phyloP scores from a whole-genome alignment of 2,888 invertebrate species.

The Calameuta idolon region DNA sequence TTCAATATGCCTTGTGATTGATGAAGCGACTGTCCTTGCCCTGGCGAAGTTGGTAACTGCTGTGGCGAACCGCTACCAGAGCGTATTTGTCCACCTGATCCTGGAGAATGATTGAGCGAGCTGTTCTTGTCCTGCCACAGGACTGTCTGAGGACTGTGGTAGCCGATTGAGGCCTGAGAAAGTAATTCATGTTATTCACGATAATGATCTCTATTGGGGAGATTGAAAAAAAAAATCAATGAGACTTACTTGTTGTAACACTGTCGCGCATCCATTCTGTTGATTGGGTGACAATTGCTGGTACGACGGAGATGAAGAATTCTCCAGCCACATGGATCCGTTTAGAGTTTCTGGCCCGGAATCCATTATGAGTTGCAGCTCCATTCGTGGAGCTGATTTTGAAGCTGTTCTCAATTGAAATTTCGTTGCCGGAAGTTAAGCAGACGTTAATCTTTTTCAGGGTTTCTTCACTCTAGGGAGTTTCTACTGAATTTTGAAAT shows the following conservation, averaged over 20 bases:
- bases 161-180: slow-evolving; percentile 52
- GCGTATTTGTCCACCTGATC: slow-evolving; percentile 36
- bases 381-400: slow-evolving; percentile 43
- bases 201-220: background rate
- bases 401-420: background rate
- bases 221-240: background rate
- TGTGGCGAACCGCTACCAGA: slow-evolving; percentile 45
- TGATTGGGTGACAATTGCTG: slow-evolving; percentile 58
- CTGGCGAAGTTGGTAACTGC: slow-evolving; percentile 34
- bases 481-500: background rate
- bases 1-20: slow-evolving; percentile 43
- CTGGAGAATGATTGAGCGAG: slow-evolving; percentile 46
- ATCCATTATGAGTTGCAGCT: slow-evolving; percentile 61
- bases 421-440: background rate
- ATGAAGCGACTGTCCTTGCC: slow-evolving; percentile 30
- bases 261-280: slow-evolving; percentile 51
- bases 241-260: slow-evolving; percentile 57
- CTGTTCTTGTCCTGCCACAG: slow-evolving; percentile 61
- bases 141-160: slow-evolving; percentile 50
- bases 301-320: slow-evolving; percentile 54
- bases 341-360: slow-evolving; percentile 54
- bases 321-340: slow-evolving; percentile 58
- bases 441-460: background rate
- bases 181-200: background rate
- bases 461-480: background rate